These are phyloP conservation scores for Sapayoa aenigma DNA, from an alignment of 2,113 vertebrate genomes.

Conservation along the genomic window DNA sequence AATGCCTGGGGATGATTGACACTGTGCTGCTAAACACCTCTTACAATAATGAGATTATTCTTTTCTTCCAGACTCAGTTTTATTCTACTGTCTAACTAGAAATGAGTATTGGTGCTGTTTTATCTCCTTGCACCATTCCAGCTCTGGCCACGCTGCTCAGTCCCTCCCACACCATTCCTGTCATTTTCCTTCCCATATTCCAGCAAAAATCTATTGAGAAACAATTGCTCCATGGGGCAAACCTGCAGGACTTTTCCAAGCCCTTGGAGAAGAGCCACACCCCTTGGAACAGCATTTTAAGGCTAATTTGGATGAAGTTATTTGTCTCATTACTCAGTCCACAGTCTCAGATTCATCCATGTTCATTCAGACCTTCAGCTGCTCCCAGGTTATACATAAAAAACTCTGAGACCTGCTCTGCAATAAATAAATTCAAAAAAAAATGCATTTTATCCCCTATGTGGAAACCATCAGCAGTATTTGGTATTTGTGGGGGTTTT, in stretches of 20 bases:
- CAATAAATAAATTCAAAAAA: not conserved
- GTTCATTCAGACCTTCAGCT: not conserved
- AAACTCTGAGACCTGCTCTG: not conserved
- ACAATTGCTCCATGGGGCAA: not conserved
- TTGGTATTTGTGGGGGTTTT: accelerated
- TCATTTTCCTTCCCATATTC: not conserved
- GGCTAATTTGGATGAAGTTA: not conserved
- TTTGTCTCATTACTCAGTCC: not conserved
- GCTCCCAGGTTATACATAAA: not conserved
- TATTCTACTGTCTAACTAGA: not conserved
- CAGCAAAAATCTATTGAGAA: not conserved
- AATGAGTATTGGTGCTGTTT: not conserved
- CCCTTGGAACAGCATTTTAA: not conserved
- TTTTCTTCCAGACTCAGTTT: not conserved
- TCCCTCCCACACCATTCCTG: not conserved
- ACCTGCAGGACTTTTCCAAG: not conserved
- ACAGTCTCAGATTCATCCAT: not conserved
- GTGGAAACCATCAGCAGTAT: not conserved
- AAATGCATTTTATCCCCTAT: too few relatives aligned
- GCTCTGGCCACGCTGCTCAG: not conserved
- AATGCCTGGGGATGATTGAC: not conserved
- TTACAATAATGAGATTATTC: not conserved
- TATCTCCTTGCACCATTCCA: not conserved
- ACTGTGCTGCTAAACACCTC: not conserved
- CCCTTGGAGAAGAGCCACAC: not conserved